These are phyloP conservation scores for Bufo bufo DNA, from an alignment of 2,113 vertebrate genomes.

Conservation along the genomic window DNA sequence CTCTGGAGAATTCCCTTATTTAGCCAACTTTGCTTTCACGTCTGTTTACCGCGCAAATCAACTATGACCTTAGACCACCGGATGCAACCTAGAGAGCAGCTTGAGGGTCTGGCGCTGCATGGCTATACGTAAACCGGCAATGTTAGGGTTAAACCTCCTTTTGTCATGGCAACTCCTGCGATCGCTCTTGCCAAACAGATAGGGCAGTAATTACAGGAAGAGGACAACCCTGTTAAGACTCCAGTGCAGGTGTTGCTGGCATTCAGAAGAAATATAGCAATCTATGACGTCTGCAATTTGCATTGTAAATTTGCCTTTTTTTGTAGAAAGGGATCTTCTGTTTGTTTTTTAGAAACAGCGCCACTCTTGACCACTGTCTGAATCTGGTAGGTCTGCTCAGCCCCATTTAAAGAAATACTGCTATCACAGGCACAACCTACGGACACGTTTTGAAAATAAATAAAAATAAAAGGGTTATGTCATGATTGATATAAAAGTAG, in stretches of 20 bases:
- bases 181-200: neutral
- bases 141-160: constrained; percentile 2
- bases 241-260: neutral
- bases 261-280: neutral
- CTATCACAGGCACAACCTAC: no score
- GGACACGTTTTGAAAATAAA: no score
- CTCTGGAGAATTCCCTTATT: neutral
- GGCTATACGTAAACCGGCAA: neutral
- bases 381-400: no score
- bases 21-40: neutral
- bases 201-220: neutral
- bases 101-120: neutral
- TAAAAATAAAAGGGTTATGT: no score
- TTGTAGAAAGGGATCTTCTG: no score
- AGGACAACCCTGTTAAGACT: neutral
- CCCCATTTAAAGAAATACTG: no score
- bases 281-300: neutral
- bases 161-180: neutral
- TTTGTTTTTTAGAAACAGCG: neutral
- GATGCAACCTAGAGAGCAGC: neutral
- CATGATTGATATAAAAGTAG: no score
- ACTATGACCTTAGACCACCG: neutral
- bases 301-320: neutral
- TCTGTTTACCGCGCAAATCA: neutral
- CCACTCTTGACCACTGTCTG: no score